phyloP scores from a whole-genome alignment of 2,113 vertebrate species.

The Thalassarche chlororhynchos region DNA sequence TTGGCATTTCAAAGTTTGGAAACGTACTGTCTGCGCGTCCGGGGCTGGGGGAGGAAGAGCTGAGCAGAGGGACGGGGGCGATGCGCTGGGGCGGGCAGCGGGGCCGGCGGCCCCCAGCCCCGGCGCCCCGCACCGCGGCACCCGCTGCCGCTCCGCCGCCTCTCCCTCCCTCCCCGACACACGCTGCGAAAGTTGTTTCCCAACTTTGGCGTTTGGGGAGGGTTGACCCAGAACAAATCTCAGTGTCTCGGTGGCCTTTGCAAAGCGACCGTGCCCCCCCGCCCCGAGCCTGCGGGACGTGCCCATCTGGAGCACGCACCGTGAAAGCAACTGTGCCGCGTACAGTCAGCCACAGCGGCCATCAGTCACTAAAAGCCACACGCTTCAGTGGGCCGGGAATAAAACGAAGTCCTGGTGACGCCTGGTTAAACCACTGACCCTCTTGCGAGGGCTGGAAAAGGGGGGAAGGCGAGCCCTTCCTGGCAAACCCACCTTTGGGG shows the following conservation, averaged over 20 bases:
- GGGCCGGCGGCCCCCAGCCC: background rate
- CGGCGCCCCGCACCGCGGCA: background rate
- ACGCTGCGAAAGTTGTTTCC: constrained; percentile 27
- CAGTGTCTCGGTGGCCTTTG: constrained; percentile 40
- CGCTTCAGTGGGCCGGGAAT: constrained; percentile 47
- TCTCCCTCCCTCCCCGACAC: background rate
- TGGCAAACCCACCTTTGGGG: background rate
- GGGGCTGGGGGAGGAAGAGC: background rate
- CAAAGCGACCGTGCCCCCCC: background rate
- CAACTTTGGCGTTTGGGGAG: constrained; percentile 25
- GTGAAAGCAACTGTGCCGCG: constrained; percentile 41
- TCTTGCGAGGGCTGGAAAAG: background rate
- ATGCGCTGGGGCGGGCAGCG: background rate
- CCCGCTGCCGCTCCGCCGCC: background rate
- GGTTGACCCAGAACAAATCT: constrained; percentile 45
- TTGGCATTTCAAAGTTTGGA: constrained; percentile 76
- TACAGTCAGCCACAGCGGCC: constrained; percentile 2
- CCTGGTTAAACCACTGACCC: constrained; percentile 58
- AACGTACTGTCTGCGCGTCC: constrained; percentile 51
- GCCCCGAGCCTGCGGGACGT: constrained; percentile 35
- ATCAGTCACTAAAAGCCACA: constrained; percentile 47
- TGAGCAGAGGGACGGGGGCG: background rate
- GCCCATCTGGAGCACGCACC: constrained; percentile 53
- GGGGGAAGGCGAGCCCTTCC: background rate
- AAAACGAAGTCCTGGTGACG: constrained; percentile 54